Percentiles rank a stretch among this genome's conserved stretches.
phyloP scores from a whole-genome alignment of 2,888 invertebrate species.

The Noctua janthe region DNA sequence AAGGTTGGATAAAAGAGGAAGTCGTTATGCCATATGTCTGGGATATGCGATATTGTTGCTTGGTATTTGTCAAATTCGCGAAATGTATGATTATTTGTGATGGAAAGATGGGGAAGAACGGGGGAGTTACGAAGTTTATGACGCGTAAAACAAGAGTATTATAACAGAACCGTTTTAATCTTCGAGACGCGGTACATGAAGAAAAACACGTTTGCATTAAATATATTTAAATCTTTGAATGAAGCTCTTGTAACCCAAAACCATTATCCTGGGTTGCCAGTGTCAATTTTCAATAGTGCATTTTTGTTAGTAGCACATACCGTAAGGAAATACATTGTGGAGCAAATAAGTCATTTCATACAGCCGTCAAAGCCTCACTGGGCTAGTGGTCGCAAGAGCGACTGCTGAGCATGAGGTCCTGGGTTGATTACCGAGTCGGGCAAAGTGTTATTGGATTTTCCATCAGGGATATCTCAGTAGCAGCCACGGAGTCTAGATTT shows the following conservation, averaged over 20 bases:
- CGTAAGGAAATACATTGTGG: neutral
- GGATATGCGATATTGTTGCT: conserved; percentile 54
- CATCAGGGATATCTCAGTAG: no score
- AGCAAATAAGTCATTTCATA: neutral
- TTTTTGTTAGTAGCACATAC: neutral
- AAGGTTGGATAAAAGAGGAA: conserved; percentile 41
- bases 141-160: neutral
- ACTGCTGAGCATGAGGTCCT: no score
- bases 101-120: neutral
- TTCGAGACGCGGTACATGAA: neutral
- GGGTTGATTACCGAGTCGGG: no score
- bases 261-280: neutral
- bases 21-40: conserved; percentile 70
- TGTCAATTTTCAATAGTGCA: neutral
- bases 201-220: neutral
- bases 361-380: neutral
- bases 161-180: neutral
- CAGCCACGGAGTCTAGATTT: no score
- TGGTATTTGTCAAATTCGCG: conserved; percentile 35
- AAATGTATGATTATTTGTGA: neutral
- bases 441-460: no score
- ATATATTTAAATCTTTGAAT: neutral
- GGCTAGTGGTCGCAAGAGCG: no score
- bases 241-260: neutral
- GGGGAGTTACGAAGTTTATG: neutral